phyloP scores from a whole-genome alignment of 2,113 vertebrate genomes.

The Numida meleagris region DNA sequence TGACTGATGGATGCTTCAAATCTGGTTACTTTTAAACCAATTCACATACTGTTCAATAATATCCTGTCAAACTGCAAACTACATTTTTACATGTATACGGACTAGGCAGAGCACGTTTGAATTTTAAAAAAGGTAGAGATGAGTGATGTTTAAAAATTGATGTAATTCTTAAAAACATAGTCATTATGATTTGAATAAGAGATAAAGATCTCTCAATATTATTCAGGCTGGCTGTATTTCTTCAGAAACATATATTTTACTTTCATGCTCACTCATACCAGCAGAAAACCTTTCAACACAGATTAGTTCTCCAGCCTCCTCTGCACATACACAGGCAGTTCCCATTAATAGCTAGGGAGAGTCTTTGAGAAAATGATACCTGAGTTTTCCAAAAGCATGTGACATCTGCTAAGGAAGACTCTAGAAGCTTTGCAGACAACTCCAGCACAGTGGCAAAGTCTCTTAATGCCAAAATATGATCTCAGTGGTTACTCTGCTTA shows the following conservation, averaged over 20 bases:
- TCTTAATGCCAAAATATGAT: not conserved
- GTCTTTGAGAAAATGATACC: not conserved
- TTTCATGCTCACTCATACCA: not conserved
- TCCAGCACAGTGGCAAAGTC: not conserved
- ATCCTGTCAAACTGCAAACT: constrained; percentile 74
- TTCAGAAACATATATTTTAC: not conserved
- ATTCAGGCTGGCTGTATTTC: constrained; percentile 6
- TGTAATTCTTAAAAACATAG: constrained; percentile 26
- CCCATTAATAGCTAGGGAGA: not conserved
- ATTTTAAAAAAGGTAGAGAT: constrained; percentile 73
- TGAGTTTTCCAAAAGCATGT: not conserved
- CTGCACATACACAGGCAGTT: not conserved
- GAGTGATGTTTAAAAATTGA: constrained; percentile 69
- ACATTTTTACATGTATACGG: constrained; percentile 67
- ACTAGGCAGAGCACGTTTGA: constrained; percentile 59
- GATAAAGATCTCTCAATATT: constrained; percentile 43
- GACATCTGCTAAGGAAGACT: not conserved
- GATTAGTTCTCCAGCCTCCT: not conserved
- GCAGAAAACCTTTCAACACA: not conserved
- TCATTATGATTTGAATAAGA: constrained; percentile 23
- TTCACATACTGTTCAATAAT: constrained; percentile 79
- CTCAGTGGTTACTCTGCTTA: not conserved
- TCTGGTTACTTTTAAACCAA: constrained; percentile 79
- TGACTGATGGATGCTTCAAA: constrained; percentile 83
- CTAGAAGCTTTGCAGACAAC: not conserved